These are phyloP conservation scores for Nomada fabriciana DNA, from an alignment of 2,888 invertebrate genomes.

Conservation along the genomic window DNA sequence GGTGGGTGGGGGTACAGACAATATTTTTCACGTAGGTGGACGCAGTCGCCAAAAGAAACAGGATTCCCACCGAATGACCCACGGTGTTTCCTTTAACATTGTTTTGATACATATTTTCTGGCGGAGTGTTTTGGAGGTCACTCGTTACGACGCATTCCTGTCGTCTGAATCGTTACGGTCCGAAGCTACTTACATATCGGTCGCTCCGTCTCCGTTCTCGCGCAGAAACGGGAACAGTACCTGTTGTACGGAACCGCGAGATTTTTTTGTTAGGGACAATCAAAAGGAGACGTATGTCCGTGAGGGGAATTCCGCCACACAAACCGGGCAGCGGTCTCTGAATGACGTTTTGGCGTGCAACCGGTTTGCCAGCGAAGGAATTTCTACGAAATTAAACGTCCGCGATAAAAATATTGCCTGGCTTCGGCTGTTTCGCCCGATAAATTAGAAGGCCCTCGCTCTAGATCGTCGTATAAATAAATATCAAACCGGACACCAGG, in stretches of 20 bases:
- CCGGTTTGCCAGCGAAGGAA: conserved; percentile 65
- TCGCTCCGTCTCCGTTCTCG: neutral
- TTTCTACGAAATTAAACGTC: conserved; percentile 60
- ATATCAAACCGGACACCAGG: conserved; percentile 26
- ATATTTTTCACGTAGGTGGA: conserved; percentile 30
- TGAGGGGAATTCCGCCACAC: conserved; percentile 26
- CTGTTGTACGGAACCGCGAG: conserved; percentile 51
- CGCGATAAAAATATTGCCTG: conserved; percentile 57
- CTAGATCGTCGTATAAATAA: conserved; percentile 52
- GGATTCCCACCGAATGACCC: conserved; percentile 19
- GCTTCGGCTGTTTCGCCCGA: conserved; percentile 38
- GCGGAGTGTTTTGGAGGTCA: conserved; percentile 29
- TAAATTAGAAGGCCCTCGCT: conserved; percentile 46
- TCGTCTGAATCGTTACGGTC: conserved; percentile 34
- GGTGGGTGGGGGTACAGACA: neutral
- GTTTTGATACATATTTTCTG: conserved; percentile 49
- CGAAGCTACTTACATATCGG: neutral
- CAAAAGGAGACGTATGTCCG: conserved; percentile 34
- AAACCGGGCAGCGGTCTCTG: conserved; percentile 15
- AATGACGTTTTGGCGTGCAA: conserved; percentile 66
- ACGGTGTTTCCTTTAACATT: conserved; percentile 36
- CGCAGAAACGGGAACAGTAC: conserved; percentile 34
- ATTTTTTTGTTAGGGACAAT: conserved; percentile 34
- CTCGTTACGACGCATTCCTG: conserved; percentile 44
- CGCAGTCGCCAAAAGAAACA: conserved; percentile 7